These are phyloP conservation scores for Euura saliciscinereae DNA, from an alignment of 1,140 invertebrate species.

Conservation along the genomic window DNA sequence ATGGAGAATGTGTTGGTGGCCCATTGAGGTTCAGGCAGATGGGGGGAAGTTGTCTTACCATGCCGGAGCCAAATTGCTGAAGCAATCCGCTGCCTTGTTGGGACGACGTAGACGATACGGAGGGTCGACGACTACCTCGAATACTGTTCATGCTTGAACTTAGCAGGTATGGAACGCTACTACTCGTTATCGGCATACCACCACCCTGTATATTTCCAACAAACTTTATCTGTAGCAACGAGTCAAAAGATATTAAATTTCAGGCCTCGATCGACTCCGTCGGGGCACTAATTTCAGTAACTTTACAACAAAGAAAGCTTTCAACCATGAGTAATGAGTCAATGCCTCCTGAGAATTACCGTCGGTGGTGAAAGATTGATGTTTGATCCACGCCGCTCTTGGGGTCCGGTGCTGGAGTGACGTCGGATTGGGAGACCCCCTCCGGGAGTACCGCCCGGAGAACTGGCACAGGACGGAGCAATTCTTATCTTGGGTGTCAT, in stretches of 20 bases:
- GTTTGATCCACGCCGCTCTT: conserved; percentile 82
- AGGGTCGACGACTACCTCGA: conserved; percentile 73
- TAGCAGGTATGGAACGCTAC: conserved; percentile 82
- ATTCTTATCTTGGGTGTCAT: conserved; percentile 89
- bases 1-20: conserved; percentile 63
- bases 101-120: conserved; percentile 59
- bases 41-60: conserved; percentile 81
- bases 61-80: conserved; percentile 84
- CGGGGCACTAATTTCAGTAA: too few species aligned
- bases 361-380: conserved; percentile 87
- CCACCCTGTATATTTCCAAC: conserved; percentile 66
- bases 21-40: conserved; percentile 69
- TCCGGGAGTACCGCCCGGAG: conserved; percentile 82
- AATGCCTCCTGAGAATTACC: conserved; percentile 63
- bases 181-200: conserved; percentile 86
- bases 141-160: conserved; percentile 84
- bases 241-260: conserved; percentile 11
- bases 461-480: conserved; percentile 83
- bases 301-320: too few species aligned
- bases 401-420: conserved; percentile 88
- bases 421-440: conserved; percentile 80
- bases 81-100: conserved; percentile 77
- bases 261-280: too few species aligned
- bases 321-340: conserved; percentile 11
- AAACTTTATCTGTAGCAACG: not conserved